phyloP scores from a whole-genome alignment of 2,797 vertebrate species.

The Tapirus indicus region DNA sequence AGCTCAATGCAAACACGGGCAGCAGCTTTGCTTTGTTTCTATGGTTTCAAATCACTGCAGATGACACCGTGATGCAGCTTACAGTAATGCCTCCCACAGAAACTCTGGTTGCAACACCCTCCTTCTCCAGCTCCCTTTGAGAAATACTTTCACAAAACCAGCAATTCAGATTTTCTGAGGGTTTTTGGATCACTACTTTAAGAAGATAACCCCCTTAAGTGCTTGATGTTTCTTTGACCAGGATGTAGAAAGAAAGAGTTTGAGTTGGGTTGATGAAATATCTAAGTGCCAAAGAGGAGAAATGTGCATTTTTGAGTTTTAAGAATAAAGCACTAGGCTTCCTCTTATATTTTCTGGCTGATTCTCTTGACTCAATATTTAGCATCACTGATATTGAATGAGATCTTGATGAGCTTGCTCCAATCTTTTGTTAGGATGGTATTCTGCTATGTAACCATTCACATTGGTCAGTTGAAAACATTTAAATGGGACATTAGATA shows the following conservation, averaged over 20 bases:
- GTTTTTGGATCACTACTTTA: not conserved
- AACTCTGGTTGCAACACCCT: not conserved
- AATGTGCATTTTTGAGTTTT: not conserved
- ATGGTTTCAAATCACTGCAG: conserved; percentile 69
- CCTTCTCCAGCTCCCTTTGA: not conserved
- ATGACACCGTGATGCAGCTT: not conserved
- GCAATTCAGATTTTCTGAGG: not conserved
- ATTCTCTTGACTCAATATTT: not conserved
- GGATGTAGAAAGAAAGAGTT: not conserved
- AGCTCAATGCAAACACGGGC: conserved; percentile 4
- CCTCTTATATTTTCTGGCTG: not conserved
- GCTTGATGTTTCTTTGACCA: not conserved
- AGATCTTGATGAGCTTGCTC: not conserved
- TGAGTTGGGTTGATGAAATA: not conserved
- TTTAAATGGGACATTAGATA: not conserved
- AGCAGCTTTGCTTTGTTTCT: conserved; percentile 63
- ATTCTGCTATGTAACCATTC: not conserved
- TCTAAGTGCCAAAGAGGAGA: not conserved
- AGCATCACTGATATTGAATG: not conserved
- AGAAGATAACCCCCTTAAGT: not conserved
- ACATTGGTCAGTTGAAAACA: conserved; percentile 5
- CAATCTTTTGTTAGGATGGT: not conserved
- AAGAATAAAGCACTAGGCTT: not conserved
- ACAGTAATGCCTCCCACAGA: not conserved
- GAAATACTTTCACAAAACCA: not conserved